These are phyloP conservation scores for Channa argus DNA, from an alignment of 2,113 vertebrate species.

Conservation along the genomic window DNA sequence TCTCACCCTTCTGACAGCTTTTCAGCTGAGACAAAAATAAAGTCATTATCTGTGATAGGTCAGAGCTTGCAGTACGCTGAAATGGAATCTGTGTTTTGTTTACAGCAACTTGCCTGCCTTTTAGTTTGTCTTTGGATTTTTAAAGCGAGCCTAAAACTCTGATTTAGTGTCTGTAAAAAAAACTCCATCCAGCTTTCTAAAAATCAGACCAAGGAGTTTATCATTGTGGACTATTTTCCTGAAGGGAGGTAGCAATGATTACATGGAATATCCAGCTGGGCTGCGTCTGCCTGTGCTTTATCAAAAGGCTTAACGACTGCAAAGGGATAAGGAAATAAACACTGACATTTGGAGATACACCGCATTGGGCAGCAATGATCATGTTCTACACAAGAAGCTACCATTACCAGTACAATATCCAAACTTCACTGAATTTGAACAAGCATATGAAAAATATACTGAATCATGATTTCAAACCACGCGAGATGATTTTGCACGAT, in stretches of 20 bases:
- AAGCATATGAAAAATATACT: background rate
- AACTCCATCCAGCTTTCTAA: constrained; percentile 18
- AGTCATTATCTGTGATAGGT: constrained; percentile 23
- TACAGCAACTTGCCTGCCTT: background rate
- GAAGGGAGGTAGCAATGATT: constrained; percentile 51
- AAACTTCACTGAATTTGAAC: background rate
- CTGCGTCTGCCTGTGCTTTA: constrained; percentile 45
- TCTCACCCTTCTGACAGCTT: constrained; percentile 23
- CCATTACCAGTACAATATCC: constrained; percentile 4
- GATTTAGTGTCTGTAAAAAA: constrained; percentile 29
- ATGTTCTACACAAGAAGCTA: background rate
- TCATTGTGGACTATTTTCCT: constrained; percentile 40
- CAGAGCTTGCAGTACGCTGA: background rate
- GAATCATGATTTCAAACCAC: background rate
- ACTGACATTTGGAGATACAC: constrained; percentile 17
- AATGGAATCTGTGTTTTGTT: constrained; percentile 9
- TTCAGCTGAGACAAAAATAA: constrained; percentile 38
- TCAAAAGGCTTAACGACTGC: constrained; percentile 43
- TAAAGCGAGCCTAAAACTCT: constrained; percentile 8
- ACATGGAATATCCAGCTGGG: constrained; percentile 52
- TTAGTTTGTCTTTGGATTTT: constrained; percentile 14
- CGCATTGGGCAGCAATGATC: background rate
- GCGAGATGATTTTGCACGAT: background rate
- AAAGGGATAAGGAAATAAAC: constrained; percentile 38
- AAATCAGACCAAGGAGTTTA: constrained; percentile 49